Conservation (phyloP, 1,140 invertebrate species). For the Bradysia coprophila region DNA sequence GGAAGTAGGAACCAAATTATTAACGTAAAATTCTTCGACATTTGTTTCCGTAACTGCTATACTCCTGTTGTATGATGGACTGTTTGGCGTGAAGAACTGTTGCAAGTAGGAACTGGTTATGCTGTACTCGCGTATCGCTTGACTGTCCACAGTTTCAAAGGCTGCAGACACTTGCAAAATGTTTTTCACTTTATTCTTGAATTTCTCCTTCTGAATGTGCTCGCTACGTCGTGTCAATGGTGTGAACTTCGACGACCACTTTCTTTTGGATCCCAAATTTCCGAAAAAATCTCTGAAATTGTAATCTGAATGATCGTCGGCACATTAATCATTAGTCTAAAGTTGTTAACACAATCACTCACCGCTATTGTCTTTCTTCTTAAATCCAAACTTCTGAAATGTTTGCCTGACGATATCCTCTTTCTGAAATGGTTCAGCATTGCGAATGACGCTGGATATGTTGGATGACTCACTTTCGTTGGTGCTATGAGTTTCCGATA, state of each 20-base stretch:
- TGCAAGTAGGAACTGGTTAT: neutral
- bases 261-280: too few species aligned
- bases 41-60: neutral
- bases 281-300: too few species aligned
- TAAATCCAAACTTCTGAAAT: too few species aligned
- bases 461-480: too few species aligned
- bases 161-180: neutral
- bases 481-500: too few species aligned
- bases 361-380: too few species aligned
- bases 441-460: too few species aligned
- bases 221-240: neutral
- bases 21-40: conserved; percentile 25
- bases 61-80: neutral
- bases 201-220: neutral
- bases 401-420: too few species aligned
- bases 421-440: too few species aligned
- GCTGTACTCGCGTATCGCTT: neutral
- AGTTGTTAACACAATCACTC: too few species aligned
- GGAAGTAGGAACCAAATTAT: conserved; percentile 15
- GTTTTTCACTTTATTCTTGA: neutral
- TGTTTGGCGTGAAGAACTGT: neutral
- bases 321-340: too few species aligned
- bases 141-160: neutral
- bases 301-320: too few species aligned
- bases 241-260: neutral